Conservation (phyloP, 1,140 invertebrate species). For the Platyscapa corneri region DNA sequence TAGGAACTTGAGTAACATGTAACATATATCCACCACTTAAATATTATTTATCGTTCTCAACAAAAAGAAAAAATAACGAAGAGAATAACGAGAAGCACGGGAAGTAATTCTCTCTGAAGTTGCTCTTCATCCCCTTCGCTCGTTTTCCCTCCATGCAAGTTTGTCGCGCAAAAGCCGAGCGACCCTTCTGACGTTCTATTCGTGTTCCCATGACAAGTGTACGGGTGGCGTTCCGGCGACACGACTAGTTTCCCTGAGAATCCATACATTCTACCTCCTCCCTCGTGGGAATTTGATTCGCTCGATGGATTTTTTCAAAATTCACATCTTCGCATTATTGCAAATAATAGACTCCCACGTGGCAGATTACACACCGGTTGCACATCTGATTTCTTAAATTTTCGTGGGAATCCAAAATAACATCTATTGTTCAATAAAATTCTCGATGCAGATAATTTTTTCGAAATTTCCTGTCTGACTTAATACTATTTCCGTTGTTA, state of each 20-base stretch:
- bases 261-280: slow-evolving; percentile 48
- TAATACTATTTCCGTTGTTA: not conserved
- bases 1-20: not conserved
- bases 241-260: slow-evolving; percentile 67
- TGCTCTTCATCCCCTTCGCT: slow-evolving; percentile 45
- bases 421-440: not conserved
- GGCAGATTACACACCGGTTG: not conserved
- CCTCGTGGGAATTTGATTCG: slow-evolving; percentile 41
- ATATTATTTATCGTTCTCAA: not conserved
- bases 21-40: not conserved
- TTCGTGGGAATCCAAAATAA: not conserved
- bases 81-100: slow-evolving; percentile 34
- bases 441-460: no score
- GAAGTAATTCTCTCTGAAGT: slow-evolving; percentile 43
- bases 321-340: not conserved
- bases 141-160: not conserved
- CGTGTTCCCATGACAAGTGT: slow-evolving; percentile 75
- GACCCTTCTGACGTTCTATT: slow-evolving; percentile 56
- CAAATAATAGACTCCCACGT: not conserved
- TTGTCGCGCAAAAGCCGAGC: slow-evolving; percentile 42
- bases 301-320: not conserved
- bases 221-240: slow-evolving; percentile 8
- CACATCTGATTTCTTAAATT: not conserved
- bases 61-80: not conserved
- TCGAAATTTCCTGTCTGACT: no score